A percentile compares a stretch with the other conserved stretches of the same genome.
These are phyloP conservation scores for Drosophila azteca DNA, from an alignment of 1,140 invertebrate species.

Conservation along the genomic window DNA sequence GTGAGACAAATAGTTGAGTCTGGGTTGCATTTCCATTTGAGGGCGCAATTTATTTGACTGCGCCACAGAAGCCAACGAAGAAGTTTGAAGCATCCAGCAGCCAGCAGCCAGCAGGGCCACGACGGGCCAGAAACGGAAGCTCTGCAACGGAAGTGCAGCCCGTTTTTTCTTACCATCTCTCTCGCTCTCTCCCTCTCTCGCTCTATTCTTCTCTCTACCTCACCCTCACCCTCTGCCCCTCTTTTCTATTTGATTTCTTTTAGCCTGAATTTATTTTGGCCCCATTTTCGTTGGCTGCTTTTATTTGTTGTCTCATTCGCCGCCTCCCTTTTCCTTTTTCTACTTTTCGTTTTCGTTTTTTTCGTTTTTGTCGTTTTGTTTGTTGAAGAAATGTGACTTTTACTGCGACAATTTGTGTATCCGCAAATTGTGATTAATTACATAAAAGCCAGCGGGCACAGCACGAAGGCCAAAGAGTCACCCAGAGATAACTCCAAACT, in stretches of 20 bases:
- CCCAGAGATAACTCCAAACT: slow-evolving; percentile 33
- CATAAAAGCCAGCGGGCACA: slow-evolving; percentile 3
- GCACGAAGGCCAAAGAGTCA: slow-evolving; percentile 1
- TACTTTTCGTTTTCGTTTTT: neutral
- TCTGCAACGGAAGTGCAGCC: slow-evolving; percentile 72
- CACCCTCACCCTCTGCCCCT: slow-evolving; percentile 11
- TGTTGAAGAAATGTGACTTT: slow-evolving; percentile 63
- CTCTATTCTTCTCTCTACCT: neutral
- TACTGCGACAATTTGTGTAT: slow-evolving; percentile 71
- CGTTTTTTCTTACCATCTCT: slow-evolving; percentile 35
- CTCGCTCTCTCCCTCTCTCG: neutral
- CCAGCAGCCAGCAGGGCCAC: slow-evolving; percentile 1
- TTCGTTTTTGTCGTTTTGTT: neutral
- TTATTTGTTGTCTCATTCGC: slow-evolving; percentile 61
- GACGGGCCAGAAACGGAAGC: slow-evolving; percentile 53
- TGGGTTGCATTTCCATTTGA: slow-evolving; percentile 72
- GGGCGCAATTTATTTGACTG: slow-evolving; percentile 75
- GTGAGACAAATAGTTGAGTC: slow-evolving; percentile 66
- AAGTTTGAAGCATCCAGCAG: slow-evolving; percentile 60
- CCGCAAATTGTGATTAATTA: slow-evolving; percentile 71
- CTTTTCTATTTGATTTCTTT: slow-evolving; percentile 54
- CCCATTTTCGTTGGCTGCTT: slow-evolving; percentile 58
- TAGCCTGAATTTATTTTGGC: slow-evolving; percentile 57
- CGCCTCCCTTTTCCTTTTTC: slow-evolving; percentile 12
- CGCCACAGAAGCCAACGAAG: slow-evolving; percentile 50